These are phyloP conservation scores for Scaptomyza caliginosa DNA, from an alignment of 2,888 invertebrate genomes.

Conservation along the genomic window DNA sequence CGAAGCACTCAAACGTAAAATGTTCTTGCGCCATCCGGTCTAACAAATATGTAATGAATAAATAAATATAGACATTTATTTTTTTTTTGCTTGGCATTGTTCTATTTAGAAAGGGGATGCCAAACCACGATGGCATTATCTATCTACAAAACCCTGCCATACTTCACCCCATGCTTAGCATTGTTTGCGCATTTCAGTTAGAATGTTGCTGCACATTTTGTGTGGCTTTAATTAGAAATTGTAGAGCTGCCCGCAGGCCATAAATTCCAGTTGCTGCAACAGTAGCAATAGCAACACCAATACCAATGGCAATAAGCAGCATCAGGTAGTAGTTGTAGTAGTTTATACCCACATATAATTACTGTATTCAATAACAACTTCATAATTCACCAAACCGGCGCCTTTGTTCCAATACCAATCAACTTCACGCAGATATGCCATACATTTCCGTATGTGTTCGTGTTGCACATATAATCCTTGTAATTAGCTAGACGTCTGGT, in stretches of 20 bases:
- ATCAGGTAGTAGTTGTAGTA: background rate
- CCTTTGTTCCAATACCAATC: constrained; percentile 9
- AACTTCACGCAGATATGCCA: background rate
- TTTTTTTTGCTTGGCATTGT: background rate
- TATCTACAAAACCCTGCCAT: background rate
- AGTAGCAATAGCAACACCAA: too few relatives aligned
- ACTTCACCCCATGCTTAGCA: background rate
- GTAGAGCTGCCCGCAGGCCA: constrained; percentile 21
- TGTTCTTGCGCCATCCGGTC: constrained; percentile 4
- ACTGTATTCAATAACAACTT: constrained; percentile 68
- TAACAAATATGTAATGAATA: constrained; percentile 69
- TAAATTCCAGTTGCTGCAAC: constrained; percentile 19
- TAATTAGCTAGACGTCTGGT: constrained; percentile 48
- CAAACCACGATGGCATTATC: constrained; percentile 5
- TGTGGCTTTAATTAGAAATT: constrained; percentile 43
- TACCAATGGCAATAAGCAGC: background rate
- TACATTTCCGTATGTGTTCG: background rate
- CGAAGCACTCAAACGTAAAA: constrained; percentile 61
- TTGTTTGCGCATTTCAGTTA: constrained; percentile 27
- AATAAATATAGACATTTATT: background rate
- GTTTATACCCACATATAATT: constrained; percentile 47
- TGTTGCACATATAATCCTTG: constrained; percentile 33
- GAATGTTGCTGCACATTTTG: constrained; percentile 23
- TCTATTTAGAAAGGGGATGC: background rate
- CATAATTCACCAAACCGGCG: constrained; percentile 49